phyloP scores from a whole-genome alignment of 2,113 vertebrate species.

The Oryzias celebensis region DNA sequence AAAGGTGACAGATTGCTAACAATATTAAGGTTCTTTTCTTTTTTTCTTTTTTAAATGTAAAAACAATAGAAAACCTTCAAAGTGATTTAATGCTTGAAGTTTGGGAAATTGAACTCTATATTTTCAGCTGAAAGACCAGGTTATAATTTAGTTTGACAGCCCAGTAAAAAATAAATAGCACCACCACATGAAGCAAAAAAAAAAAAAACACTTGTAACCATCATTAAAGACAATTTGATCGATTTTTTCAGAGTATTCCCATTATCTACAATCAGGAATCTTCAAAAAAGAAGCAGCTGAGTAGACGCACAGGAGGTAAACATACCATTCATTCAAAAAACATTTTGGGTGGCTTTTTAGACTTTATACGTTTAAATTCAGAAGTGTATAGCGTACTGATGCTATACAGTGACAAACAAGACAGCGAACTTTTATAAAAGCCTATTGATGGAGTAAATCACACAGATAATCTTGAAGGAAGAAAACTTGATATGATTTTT shows the following conservation, averaged over 20 bases:
- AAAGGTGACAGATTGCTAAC: too few species aligned
- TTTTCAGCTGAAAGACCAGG: constrained; percentile 24
- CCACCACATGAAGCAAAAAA: constrained; percentile 38
- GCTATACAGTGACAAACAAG: too few species aligned
- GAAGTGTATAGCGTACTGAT: too few species aligned
- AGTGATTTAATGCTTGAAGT: constrained; percentile 26
- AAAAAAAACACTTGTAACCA: constrained; percentile 10
- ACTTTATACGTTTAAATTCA: neutral
- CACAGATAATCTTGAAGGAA: too few species aligned
- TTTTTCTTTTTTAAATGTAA: too few species aligned
- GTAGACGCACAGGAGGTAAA: constrained; percentile 29
- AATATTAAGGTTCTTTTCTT: too few species aligned
- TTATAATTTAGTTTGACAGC: constrained; percentile 39
- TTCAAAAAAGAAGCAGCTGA: constrained; percentile 33
- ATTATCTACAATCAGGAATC: constrained; percentile 62
- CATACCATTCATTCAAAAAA: constrained; percentile 7
- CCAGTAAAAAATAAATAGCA: constrained; percentile 36
- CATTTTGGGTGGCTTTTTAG: neutral
- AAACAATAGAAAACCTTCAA: constrained; percentile 4
- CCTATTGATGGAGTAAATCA: too few species aligned
- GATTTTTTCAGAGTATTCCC: constrained; percentile 59
- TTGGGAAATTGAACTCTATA: constrained; percentile 33
- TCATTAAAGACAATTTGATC: constrained; percentile 62
- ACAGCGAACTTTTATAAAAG: too few species aligned
- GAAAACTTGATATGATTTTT: too few species aligned